Evolutionary conservation across 2,113 vertebrate genomes (phyloP).

Genomic region (Todiramphus chloris): DNA sequence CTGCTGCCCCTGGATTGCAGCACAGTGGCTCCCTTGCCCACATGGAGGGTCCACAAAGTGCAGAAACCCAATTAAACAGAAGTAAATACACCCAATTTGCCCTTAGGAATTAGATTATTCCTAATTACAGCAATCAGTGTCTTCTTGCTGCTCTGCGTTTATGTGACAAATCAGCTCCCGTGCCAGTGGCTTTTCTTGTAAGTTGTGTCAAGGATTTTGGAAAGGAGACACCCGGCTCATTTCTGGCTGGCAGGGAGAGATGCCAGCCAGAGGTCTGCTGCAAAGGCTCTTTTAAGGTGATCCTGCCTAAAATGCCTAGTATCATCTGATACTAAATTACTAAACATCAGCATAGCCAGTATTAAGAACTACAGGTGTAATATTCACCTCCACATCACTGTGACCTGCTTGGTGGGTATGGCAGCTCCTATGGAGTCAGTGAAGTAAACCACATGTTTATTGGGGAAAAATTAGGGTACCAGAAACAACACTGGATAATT

Average conservation of each 20-base stretch:
- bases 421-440: background rate
- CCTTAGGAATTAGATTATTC: constrained; percentile 8
- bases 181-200: background rate
- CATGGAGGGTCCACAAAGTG: accelerated
- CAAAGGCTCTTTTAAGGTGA: background rate
- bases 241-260: background rate
- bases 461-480: background rate
- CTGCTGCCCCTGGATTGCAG: background rate
- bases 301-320: background rate
- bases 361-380: background rate
- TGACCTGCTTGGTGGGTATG: background rate
- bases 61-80: constrained; percentile 4
- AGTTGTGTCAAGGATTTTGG: constrained; percentile 9
- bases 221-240: background rate
- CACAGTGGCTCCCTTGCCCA: background rate
- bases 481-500: background rate
- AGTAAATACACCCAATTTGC: background rate
- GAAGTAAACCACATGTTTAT: background rate
- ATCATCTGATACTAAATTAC: background rate
- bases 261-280: background rate
- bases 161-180: background rate
- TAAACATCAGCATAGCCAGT: background rate
- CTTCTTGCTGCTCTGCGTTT: accelerated
- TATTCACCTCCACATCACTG: accelerated
- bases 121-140: background rate